Evolutionary conservation across 2,113 vertebrate species (phyloP).

Genomic region (Tautogolabrus adspersus): DNA sequence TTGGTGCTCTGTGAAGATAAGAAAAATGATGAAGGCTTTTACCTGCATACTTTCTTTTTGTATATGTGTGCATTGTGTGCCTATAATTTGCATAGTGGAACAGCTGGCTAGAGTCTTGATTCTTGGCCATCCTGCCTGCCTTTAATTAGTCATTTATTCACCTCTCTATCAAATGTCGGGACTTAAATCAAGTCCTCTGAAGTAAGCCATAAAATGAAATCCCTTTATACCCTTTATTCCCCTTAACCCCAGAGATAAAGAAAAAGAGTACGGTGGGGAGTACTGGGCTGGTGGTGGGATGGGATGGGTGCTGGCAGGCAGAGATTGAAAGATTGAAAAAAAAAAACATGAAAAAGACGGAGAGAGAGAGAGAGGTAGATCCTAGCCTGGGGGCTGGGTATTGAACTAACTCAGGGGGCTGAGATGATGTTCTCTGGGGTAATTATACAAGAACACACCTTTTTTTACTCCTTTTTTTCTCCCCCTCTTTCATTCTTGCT

Average conservation of each 20-base stretch:
- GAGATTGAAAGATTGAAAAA: slow-evolving; percentile 51
- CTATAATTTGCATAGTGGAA: slow-evolving; percentile 2
- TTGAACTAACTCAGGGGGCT: slow-evolving; percentile 49
- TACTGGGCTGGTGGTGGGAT: slow-evolving; percentile 9
- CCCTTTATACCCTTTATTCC: slow-evolving; percentile 54
- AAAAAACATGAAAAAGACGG: slow-evolving; percentile 41
- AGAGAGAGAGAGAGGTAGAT: slow-evolving; percentile 43
- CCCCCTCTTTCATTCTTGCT: background rate
- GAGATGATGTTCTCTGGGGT: slow-evolving; percentile 45
- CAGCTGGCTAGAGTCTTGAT: slow-evolving; percentile 12
- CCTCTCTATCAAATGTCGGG: slow-evolving; percentile 49
- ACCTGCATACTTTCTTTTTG: slow-evolving; percentile 2
- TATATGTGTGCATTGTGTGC: background rate
- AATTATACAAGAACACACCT: slow-evolving; percentile 55
- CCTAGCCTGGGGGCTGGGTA: slow-evolving; percentile 56
- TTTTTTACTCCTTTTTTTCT: background rate
- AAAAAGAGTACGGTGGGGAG: slow-evolving; percentile 20
- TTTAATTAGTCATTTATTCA: slow-evolving; percentile 53
- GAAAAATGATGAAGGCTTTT: slow-evolving; percentile 10
- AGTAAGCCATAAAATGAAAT: slow-evolving; percentile 61
- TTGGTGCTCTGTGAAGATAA: slow-evolving; percentile 43
- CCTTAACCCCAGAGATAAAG: slow-evolving; percentile 45
- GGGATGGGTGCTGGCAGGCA: slow-evolving; percentile 31
- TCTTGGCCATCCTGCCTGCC: background rate
- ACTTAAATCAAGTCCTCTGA: slow-evolving; percentile 56